phyloP scores from a whole-genome alignment of 1,140 invertebrate genomes.

The Drosophila takahashii region DNA sequence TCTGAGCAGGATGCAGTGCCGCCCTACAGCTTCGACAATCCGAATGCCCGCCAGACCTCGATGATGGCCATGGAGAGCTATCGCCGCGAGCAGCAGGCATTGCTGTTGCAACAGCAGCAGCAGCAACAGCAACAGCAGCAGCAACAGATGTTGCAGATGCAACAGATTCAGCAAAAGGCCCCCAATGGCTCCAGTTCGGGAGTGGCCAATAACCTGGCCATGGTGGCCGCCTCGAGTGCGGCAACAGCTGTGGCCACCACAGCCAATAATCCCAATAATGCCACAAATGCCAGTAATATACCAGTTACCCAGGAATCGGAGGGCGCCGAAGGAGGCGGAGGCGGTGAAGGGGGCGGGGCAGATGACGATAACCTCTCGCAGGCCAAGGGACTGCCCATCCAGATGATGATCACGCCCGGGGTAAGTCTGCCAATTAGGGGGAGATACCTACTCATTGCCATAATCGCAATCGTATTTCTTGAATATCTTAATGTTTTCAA shows the following conservation, averaged over 20 bases:
- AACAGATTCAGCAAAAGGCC: slow-evolving; percentile 22
- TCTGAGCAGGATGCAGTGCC: slow-evolving; percentile 81
- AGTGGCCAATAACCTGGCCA: slow-evolving; percentile 60
- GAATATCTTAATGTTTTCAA: slow-evolving; percentile 82
- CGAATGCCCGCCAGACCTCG: slow-evolving; percentile 80
- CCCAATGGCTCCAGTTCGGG: slow-evolving; percentile 21
- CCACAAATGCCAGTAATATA: slow-evolving; percentile 13
- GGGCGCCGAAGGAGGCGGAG: slow-evolving; percentile 24
- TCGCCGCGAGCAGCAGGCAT: slow-evolving; percentile 71
- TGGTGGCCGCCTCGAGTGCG: slow-evolving; percentile 68
- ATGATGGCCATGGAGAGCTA: slow-evolving; percentile 84
- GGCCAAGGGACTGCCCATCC: slow-evolving; percentile 70
- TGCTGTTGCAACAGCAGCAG: slow-evolving; percentile 54
- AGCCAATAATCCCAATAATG: slow-evolving; percentile 19
- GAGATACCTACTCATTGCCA: slow-evolving; percentile 29
- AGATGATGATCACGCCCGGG: slow-evolving; percentile 85
- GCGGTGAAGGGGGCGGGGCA: slow-evolving; percentile 5
- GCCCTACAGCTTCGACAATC: slow-evolving; percentile 82
- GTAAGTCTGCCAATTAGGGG: slow-evolving; percentile 66
- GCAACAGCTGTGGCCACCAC: slow-evolving; percentile 61
- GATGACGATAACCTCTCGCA: slow-evolving; percentile 55
- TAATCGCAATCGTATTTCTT: slow-evolving; percentile 63
- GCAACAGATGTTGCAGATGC: slow-evolving; percentile 15
- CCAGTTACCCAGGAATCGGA: slow-evolving; percentile 26
- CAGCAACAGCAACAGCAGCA: slow-evolving; percentile 43